These are phyloP conservation scores for Rhopalosiphum padi DNA, from an alignment of 1,140 invertebrate species.

Conservation along the genomic window DNA sequence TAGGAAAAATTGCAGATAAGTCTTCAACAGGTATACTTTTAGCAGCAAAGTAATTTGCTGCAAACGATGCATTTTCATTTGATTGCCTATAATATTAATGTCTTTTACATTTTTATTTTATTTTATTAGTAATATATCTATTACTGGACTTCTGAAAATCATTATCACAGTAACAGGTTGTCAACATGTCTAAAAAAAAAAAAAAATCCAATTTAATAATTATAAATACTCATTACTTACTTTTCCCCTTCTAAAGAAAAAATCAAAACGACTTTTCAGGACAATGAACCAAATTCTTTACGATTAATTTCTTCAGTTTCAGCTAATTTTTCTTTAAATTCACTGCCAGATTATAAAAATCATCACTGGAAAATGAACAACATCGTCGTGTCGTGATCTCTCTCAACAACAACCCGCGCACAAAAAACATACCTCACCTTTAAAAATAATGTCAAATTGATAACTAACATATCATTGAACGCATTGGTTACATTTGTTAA, in stretches of 20 bases:
- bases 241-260: slow-evolving; percentile 51
- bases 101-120: neutral
- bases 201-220: neutral
- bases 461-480: slow-evolving; percentile 41
- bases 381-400: too few species aligned
- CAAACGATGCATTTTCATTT: slow-evolving; percentile 31
- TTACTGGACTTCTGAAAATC: neutral
- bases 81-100: slow-evolving; percentile 35
- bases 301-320: slow-evolving; percentile 52
- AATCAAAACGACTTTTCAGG: slow-evolving; percentile 54
- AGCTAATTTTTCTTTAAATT: slow-evolving; percentile 52
- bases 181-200: neutral
- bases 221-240: slow-evolving; percentile 8
- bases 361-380: slow-evolving; percentile 35
- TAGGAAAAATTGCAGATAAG: slow-evolving; percentile 45
- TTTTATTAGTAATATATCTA: neutral
- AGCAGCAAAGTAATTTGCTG: slow-evolving; percentile 51
- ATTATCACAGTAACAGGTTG: neutral
- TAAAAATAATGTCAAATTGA: neutral
- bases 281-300: slow-evolving; percentile 47
- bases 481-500: slow-evolving; percentile 39
- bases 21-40: slow-evolving; percentile 54
- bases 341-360: slow-evolving; percentile 49
- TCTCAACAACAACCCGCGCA: too few species aligned
- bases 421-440: too few species aligned